Evolutionary conservation across 2,888 invertebrate species (phyloP).

Genomic region (Stenolophus ochropezus): DNA sequence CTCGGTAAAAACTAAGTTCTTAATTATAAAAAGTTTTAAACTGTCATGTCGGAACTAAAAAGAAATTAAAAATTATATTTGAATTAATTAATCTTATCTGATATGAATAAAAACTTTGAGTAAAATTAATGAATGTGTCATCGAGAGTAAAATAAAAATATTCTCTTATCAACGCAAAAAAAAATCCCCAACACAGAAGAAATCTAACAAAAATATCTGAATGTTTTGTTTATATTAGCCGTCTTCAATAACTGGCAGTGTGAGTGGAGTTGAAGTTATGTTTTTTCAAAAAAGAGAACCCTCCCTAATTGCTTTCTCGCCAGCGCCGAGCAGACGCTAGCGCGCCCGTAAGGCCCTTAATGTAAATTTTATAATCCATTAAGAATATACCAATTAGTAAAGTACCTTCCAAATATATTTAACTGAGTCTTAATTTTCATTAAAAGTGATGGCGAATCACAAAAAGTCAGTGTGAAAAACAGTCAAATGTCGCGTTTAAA

Average conservation of each 20-base stretch:
- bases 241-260: not conserved
- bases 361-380: constrained; percentile 60
- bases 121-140: constrained; percentile 35
- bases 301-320: constrained; percentile 37
- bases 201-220: constrained; percentile 21
- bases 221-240: constrained; percentile 14
- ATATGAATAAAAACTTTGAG: constrained; percentile 36
- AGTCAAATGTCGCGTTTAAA: constrained; percentile 23
- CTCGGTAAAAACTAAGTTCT: constrained; percentile 7
- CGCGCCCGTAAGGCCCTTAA: constrained; percentile 15
- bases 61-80: constrained; percentile 37
- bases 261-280: not conserved
- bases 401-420: constrained; percentile 57
- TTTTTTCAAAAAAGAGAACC: constrained; percentile 45
- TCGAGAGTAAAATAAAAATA: constrained; percentile 29
- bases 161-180: not conserved
- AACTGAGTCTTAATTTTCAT: constrained; percentile 49
- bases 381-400: constrained; percentile 60
- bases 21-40: constrained; percentile 30
- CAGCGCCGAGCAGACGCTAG: not conserved
- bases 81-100: constrained; percentile 44
- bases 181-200: not conserved
- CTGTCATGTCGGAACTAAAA: constrained; percentile 33
- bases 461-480: constrained; percentile 44
- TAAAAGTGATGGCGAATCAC: constrained; percentile 21